These are phyloP conservation scores for Morpho helenor DNA, from an alignment of 2,888 invertebrate species.

Conservation along the genomic window DNA sequence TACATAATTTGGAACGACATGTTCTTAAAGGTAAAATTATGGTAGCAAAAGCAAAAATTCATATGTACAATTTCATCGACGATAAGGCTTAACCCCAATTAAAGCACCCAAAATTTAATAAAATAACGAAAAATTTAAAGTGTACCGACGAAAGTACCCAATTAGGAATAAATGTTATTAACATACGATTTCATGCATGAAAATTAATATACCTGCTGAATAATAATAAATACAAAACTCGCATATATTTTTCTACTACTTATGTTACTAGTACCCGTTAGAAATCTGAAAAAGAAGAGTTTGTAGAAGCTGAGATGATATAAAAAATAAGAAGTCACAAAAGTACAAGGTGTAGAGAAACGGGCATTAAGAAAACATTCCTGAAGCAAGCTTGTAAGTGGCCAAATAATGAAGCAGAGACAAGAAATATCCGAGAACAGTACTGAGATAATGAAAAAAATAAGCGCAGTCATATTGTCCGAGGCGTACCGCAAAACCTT, in stretches of 20 bases:
- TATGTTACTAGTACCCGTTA: neutral
- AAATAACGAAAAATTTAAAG: neutral
- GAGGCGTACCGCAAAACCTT: constrained; percentile 20
- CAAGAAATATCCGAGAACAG: constrained; percentile 27
- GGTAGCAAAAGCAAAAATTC: too few species aligned
- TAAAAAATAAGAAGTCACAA: constrained; percentile 18
- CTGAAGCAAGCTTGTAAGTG: constrained; percentile 38
- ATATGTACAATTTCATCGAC: too few species aligned
- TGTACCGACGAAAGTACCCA: too few species aligned
- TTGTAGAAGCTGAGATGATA: too few species aligned
- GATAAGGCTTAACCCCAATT: too few species aligned
- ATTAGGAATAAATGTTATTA: too few species aligned
- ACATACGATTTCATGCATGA: too few species aligned
- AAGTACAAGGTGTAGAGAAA: constrained; percentile 32
- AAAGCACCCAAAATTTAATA: neutral
- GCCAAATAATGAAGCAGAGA: constrained; percentile 35
- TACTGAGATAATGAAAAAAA: constrained; percentile 31
- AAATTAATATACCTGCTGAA: too few species aligned
- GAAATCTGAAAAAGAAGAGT: neutral
- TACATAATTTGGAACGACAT: neutral
- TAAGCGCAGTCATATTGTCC: constrained; percentile 19
- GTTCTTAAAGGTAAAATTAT: too few species aligned
- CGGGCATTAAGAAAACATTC: constrained; percentile 41
- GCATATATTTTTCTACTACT: neutral
- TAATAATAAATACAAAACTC: too few species aligned